Percentiles rank a stretch among this genome's conserved stretches.
Conservation (phyloP, 1,140 invertebrate species). For the Ips nitidus region DNA sequence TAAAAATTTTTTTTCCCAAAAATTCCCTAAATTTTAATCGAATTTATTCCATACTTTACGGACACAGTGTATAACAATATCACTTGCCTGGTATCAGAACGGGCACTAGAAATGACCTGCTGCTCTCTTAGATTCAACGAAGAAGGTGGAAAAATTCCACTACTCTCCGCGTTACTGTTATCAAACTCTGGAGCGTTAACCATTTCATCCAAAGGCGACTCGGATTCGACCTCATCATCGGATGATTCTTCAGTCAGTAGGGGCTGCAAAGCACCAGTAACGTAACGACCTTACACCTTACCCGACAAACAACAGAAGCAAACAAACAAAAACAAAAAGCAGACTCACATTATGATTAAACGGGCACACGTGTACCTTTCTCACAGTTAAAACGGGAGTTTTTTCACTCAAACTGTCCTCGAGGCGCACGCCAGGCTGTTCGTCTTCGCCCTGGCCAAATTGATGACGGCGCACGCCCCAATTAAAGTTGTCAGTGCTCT, state of each 20-base stretch:
- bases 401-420: slow-evolving; percentile 71
- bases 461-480: slow-evolving; percentile 90
- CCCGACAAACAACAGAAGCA: neutral
- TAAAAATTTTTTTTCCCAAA: too few species aligned
- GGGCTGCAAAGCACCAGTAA: slow-evolving; percentile 49
- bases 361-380: slow-evolving; percentile 53
- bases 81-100: slow-evolving; percentile 67
- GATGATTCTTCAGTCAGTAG: slow-evolving; percentile 80
- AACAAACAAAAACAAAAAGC: neutral
- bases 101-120: slow-evolving; percentile 65
- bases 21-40: too few species aligned
- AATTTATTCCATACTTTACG: too few species aligned
- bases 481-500: slow-evolving; percentile 95
- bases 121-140: slow-evolving; percentile 59
- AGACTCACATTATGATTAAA: slow-evolving; percentile 47
- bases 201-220: slow-evolving; percentile 80
- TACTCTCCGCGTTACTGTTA: slow-evolving; percentile 52
- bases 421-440: slow-evolving; percentile 55
- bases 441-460: slow-evolving; percentile 74
- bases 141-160: slow-evolving; percentile 61
- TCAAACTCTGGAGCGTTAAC: slow-evolving; percentile 54
- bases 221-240: slow-evolving; percentile 85
- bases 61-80: neutral
- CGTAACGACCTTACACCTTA: too few species aligned
- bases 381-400: slow-evolving; percentile 65